These are phyloP conservation scores for Lasioglossum pauxillum DNA, from an alignment of 2,888 invertebrate genomes.

Conservation along the genomic window DNA sequence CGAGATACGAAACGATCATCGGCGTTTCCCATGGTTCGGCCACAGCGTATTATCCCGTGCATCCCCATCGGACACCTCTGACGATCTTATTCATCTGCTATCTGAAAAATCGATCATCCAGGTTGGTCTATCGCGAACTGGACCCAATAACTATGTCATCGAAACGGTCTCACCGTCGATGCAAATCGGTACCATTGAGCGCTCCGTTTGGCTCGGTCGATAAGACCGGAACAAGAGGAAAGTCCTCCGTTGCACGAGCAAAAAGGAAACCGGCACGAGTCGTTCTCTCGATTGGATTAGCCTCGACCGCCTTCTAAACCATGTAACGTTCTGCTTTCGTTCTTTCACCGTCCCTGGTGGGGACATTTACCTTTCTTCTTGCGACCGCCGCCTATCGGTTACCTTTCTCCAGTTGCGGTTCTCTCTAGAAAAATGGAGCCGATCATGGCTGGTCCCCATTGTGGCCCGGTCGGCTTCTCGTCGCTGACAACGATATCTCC, in stretches of 20 bases:
- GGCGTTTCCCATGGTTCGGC: slow-evolving; percentile 63
- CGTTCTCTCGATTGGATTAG: slow-evolving; percentile 55
- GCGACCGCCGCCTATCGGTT: background rate
- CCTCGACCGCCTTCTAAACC: slow-evolving; percentile 19
- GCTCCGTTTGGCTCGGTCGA: background rate
- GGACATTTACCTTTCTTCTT: slow-evolving; percentile 29
- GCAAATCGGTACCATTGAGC: background rate
- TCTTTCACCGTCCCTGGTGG: slow-evolving; percentile 20
- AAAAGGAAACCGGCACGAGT: slow-evolving; percentile 56
- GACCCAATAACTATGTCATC: background rate
- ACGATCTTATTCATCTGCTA: background rate
- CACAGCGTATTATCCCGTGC: slow-evolving; percentile 30
- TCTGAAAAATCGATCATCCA: background rate
- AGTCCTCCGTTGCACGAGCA: slow-evolving; percentile 7
- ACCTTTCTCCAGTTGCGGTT: slow-evolving; percentile 35
- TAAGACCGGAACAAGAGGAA: slow-evolving; percentile 14
- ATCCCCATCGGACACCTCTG: slow-evolving; percentile 20
- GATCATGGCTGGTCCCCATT: slow-evolving; percentile 51
- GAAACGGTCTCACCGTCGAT: background rate
- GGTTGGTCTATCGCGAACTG: background rate
- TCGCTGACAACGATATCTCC: slow-evolving; percentile 62
- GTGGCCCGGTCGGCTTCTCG: slow-evolving; percentile 48
- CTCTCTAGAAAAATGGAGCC: slow-evolving; percentile 42
- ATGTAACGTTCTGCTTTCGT: slow-evolving; percentile 36
- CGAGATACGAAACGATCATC: slow-evolving; percentile 56